phyloP scores from a whole-genome alignment of 2,888 invertebrate species.

The Patella depressa region DNA sequence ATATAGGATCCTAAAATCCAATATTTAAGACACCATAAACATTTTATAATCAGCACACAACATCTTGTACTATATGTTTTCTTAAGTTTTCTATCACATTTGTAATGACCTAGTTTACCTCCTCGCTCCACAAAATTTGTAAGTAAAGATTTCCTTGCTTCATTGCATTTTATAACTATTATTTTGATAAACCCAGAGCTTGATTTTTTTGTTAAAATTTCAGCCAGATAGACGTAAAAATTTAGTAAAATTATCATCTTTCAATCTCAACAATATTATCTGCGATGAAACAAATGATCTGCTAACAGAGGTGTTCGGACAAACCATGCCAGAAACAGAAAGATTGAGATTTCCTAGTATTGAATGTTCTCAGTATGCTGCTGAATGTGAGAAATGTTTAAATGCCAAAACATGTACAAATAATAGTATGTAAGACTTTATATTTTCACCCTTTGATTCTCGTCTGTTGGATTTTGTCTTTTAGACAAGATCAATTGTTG shows the following conservation, averaged over 20 bases:
- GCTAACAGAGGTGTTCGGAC: slow-evolving; percentile 59
- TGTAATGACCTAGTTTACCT: no score
- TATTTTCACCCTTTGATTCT: no score
- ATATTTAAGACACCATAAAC: no score
- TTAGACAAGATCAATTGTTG: no score
- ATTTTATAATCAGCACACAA: no score
- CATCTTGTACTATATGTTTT: no score
- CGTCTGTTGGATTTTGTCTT: no score
- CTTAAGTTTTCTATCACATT: no score
- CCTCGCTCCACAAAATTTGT: not conserved
- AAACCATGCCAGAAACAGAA: slow-evolving; percentile 46
- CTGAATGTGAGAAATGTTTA: slow-evolving; percentile 49
- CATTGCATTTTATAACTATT: not conserved
- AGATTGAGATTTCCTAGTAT: slow-evolving; percentile 55
- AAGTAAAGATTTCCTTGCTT: not conserved
- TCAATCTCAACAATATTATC: slow-evolving; percentile 55
- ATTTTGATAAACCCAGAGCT: not conserved
- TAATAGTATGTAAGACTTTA: slow-evolving; percentile 7
- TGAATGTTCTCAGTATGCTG: slow-evolving; percentile 48
- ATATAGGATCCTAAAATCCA: no score
- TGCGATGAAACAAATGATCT: slow-evolving; percentile 61
- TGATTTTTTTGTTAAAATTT: not conserved
- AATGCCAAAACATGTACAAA: slow-evolving; percentile 34
- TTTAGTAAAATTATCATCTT: slow-evolving; percentile 31
- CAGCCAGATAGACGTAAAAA: slow-evolving; percentile 26